Conservation (phyloP, 2,888 invertebrate genomes). For the Leptopilina myrica region DNA sequence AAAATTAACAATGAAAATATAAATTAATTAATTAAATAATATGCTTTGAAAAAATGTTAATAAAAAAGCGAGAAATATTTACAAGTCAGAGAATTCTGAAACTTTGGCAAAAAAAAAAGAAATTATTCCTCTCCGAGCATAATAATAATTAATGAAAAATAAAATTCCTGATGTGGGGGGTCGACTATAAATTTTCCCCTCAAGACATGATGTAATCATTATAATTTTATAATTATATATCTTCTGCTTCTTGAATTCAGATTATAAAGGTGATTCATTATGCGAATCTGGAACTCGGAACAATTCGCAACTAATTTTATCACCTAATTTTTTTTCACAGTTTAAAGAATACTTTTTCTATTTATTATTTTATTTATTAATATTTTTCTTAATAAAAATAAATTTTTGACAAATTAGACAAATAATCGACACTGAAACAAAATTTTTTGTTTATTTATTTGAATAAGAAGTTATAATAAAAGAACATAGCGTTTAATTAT, state of each 20-base stretch:
- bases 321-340: no score
- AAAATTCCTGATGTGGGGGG: neutral
- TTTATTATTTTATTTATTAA: no score
- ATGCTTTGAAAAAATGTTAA: neutral
- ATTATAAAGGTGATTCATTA: slow-evolving; percentile 25
- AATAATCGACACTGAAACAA: no score
- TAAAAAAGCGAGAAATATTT: neutral
- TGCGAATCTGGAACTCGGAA: slow-evolving; percentile 18
- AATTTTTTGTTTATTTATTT: no score
- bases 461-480: no score
- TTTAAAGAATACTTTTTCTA: no score
- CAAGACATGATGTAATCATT: slow-evolving; percentile 31
- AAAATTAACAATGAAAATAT: no score
- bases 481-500: no score
- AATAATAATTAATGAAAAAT: neutral
- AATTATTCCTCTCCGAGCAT: neutral
- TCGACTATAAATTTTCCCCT: slow-evolving; percentile 18
- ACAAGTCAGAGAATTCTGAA: no score
- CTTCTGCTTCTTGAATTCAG: slow-evolving; percentile 10
- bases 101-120: neutral
- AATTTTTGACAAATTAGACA: no score
- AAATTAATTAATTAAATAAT: neutral
- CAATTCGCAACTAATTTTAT: neutral
- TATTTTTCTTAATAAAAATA: no score
- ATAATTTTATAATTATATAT: slow-evolving; percentile 28